Evolutionary conservation across 2,113 vertebrate species (phyloP), one percentile per base, ranked within the genome.

Genomic region (Leptosomus discolor): DNA sequence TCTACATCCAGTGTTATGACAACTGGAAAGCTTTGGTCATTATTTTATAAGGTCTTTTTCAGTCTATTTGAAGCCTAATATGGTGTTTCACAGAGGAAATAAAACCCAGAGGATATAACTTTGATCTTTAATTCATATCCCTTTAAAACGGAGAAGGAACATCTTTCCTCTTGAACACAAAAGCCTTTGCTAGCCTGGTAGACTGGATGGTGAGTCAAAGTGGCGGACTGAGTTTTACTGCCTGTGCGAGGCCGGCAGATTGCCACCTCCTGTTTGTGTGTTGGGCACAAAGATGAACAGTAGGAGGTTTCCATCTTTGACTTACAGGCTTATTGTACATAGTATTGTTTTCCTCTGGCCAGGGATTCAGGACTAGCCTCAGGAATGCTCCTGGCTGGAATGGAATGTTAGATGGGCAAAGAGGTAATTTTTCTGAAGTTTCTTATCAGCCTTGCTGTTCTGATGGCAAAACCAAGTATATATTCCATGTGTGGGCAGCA

Each of bases 121-220:
- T 94, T 93, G 85, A 93, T 92, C 95, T 96, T 95, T 93, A 88
- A 95, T 94, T 96, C 79, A 90, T 75, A 27, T 16, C 21, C 15
- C 45, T 94, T 91, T 81, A 75, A 85, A 86, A 84, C 10, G 30
- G 39, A 67, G 45, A 83, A 92, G 63, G 46, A 85, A 37, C 8
- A 9, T 78, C 0, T 4, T 86, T 83, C 3, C 11, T 84, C 58
- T 86, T 48, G 24, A 74, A 58, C 36, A 48, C 67, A 74, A 63
- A 88, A 88, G 63, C 30, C 9, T 88, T 80, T 80, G 36, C 26
- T 65, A n/a, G 58, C 15, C n/a, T 27, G 24, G 54, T 76, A n/a
- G 73, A 22, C 70, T 84, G 63, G 58, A 70, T 69, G 60, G 46
- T 32, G 76, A 95, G 65, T 43, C 63, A 2, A 36, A 17, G 54